These are phyloP conservation scores for Apostichopus leukothele DNA, from an alignment of 53 echinoderm and acorn worm species.

Conservation along the genomic window DNA sequence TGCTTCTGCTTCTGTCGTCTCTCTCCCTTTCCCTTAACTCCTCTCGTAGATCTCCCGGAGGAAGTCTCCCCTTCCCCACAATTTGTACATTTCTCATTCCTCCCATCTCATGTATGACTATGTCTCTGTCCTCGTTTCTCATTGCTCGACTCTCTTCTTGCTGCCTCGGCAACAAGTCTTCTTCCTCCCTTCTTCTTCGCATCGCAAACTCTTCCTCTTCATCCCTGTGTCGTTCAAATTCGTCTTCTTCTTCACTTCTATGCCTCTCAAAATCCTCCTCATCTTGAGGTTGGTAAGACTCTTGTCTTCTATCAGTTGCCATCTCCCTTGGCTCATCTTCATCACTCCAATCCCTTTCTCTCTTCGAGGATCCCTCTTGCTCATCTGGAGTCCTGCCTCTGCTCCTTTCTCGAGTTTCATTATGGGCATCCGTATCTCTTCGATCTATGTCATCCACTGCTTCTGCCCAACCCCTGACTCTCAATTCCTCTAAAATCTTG, in stretches of 20 bases:
- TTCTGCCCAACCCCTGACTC: conserved; percentile 4
- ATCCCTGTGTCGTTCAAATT: background rate
- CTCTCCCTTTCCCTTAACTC: conserved; percentile 16
- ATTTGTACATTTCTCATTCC: conserved; percentile 27
- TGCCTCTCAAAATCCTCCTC: background rate
- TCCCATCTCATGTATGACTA: conserved; percentile 27
- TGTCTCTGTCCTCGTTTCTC: background rate
- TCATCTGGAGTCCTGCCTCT: background rate
- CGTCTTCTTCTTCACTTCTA: background rate
- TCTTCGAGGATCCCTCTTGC: background rate
- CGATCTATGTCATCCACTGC: background rate
- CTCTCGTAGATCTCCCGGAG: background rate
- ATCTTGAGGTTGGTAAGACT: background rate
- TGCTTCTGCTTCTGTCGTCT: background rate
- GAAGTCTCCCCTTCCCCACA: background rate
- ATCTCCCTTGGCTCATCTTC: conserved; percentile 16
- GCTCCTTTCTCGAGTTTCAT: background rate
- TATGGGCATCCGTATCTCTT: background rate
- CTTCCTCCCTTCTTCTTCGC: background rate
- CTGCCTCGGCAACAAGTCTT: background rate
- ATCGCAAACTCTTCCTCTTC: background rate
- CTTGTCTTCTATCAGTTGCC: background rate
- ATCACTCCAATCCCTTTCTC: conserved; percentile 12
- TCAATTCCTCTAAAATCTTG: conserved; percentile 29
- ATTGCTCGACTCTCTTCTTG: conserved; percentile 1